Conservation (phyloP, 2,113 vertebrate genomes). For the Pandion haliaetus region DNA sequence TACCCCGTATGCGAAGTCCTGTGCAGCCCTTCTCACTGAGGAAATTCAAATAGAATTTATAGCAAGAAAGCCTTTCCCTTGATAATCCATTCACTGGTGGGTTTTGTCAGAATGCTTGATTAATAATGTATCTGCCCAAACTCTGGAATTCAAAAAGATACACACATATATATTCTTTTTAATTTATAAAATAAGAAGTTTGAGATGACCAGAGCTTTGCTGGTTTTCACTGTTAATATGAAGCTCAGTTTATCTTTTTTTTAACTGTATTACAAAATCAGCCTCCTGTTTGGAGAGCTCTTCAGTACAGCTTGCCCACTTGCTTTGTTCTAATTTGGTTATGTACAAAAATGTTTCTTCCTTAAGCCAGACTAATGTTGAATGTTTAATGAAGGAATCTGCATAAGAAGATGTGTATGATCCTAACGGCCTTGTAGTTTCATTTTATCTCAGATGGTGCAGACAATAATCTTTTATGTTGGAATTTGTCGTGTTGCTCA, state of each 20-base stretch:
- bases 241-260: background rate
- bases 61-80: background rate
- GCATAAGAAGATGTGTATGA: background rate
- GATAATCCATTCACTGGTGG: background rate
- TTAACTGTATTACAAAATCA: background rate
- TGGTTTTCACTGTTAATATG: background rate
- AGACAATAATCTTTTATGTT: background rate
- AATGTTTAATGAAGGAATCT: slow-evolving; percentile 41
- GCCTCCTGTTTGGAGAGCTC: background rate
- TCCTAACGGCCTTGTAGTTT: background rate
- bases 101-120: background rate
- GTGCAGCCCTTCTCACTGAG: background rate
- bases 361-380: background rate
- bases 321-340: slow-evolving; percentile 38
- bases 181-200: background rate
- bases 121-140: background rate
- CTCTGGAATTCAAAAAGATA: background rate
- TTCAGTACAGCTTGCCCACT: background rate
- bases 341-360: slow-evolving; percentile 9
- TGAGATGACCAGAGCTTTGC: background rate
- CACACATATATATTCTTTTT: background rate
- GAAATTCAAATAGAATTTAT: slow-evolving; percentile 7
- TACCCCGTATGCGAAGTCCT: background rate
- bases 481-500: background rate
- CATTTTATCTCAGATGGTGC: background rate